These are phyloP conservation scores for Paedocypris micromegethes DNA, from an alignment of 2,797 vertebrate species.

Conservation along the genomic window DNA sequence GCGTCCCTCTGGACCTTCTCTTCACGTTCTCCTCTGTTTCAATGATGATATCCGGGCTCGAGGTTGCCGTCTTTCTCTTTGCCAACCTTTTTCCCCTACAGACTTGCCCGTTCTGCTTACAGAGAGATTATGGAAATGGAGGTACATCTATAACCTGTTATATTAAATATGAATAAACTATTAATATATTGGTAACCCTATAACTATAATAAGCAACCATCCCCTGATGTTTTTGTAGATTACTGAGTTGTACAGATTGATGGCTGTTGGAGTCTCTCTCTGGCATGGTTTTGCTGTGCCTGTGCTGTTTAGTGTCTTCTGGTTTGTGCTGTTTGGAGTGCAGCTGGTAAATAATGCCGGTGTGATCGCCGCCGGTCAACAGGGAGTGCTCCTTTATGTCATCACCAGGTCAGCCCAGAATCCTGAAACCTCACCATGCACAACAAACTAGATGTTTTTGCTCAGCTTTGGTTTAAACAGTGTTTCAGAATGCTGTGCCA, in stretches of 20 bases:
- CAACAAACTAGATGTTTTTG: conserved; percentile 35
- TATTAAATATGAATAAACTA: too few relatives aligned
- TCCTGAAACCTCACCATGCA: too few relatives aligned
- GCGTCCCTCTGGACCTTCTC: conserved; percentile 57
- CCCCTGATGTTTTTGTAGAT: conserved; percentile 58
- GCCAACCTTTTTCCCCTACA: conserved; percentile 72
- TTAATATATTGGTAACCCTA: too few relatives aligned
- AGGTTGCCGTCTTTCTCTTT: conserved; percentile 61
- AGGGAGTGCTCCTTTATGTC: conserved; percentile 73
- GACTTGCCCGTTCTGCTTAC: conserved; percentile 64
- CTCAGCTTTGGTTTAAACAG: conserved; percentile 58
- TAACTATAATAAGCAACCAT: too few relatives aligned
- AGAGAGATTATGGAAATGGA: conserved; percentile 66
- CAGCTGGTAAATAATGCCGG: conserved; percentile 64
- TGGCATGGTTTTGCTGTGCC: conserved; percentile 81
- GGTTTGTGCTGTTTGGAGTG: conserved; percentile 75
- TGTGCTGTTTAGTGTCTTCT: conserved; percentile 79
- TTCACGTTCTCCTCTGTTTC: conserved; percentile 63
- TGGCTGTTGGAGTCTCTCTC: conserved; percentile 72
- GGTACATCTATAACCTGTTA: conserved; percentile 44
- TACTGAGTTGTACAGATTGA: conserved; percentile 69
- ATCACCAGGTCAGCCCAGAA: conserved; percentile 70
- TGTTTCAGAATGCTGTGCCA: conserved; percentile 81
- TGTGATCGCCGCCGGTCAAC: conserved; percentile 56
- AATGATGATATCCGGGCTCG: conserved; percentile 59